These are phyloP conservation scores for Willowsia nigromaculata DNA, from an alignment of 2,888 invertebrate species.

Conservation along the genomic window DNA sequence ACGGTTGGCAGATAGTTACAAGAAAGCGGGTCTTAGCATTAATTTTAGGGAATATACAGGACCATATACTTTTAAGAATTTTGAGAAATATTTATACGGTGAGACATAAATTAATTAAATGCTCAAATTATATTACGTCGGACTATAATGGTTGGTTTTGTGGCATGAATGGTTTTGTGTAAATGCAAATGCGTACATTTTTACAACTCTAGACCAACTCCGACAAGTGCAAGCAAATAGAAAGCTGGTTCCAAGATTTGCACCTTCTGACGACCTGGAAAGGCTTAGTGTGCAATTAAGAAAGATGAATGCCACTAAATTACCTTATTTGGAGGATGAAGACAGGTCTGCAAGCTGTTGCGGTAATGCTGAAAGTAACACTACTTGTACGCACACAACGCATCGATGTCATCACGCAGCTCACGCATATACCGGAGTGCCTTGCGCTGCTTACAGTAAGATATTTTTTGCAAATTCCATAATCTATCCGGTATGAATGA, in stretches of 20 bases:
- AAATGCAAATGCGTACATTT: not conserved
- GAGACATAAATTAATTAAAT: constrained; percentile 62
- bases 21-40: constrained; percentile 87
- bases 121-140: not conserved
- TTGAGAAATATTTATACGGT: constrained; percentile 93
- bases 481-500: too few relatives aligned
- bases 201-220: constrained; percentile 84
- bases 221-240: constrained; percentile 83
- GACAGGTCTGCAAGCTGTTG: constrained; percentile 80
- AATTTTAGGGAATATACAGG: constrained; percentile 83
- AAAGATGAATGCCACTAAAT: constrained; percentile 77
- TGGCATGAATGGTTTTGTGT: not conserved
- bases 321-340: constrained; percentile 79
- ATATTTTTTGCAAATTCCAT: not conserved
- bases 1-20: constrained; percentile 91
- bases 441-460: constrained; percentile 93
- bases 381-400: constrained; percentile 89
- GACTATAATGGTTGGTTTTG: not conserved
- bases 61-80: constrained; percentile 82
- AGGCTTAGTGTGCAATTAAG: constrained; percentile 80
- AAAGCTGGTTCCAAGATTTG: constrained; percentile 80
- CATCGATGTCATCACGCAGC: constrained; percentile 94
- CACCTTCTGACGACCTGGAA: constrained; percentile 80
- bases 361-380: constrained; percentile 82
- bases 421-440: constrained; percentile 93